Evolutionary conservation across 1,140 invertebrate genomes (phyloP), one percentile per base, ranked within the genome.

Genomic region (Mylabris phalerata): DNA sequence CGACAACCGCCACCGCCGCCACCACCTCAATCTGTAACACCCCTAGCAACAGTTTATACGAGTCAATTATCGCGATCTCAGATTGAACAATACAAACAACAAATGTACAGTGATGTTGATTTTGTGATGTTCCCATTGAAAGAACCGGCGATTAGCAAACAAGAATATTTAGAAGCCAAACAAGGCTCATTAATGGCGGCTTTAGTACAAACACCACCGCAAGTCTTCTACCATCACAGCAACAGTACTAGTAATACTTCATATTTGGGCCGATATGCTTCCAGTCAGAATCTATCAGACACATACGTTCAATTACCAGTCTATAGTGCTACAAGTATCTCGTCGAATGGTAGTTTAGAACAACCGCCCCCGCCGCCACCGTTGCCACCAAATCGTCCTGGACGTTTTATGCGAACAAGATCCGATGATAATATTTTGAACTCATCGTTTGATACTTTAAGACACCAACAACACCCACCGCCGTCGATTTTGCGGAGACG

Each of bases 81-180:
- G 60, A 85, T 91, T 50, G 87, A 90, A 63, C 85, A 89, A 59
- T 93, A 90, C 65, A 86, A 91, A 66, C 89, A 90, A 65, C 90
- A 93, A 67, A 79, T 93, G 11, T 91, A 90, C 63, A 92, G 90
- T 40, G 90, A 93, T 65, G 89, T 90, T 4, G 90, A 94, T 71
- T 94, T 91, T 67, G 90, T 93, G 0, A 89, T 93, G 70, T 94
- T 92, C 68, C 90, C 90, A 0, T 73, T 92, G 47, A 90, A 93
- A 74, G 90, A 94, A 74, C 90, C 90, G 19, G 85, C 88, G 0
- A 81, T 93, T 13, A 92, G 89, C 56, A 89, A 91, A 71, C 90
- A 93, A 72, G 91, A 94, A 70, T 93, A 93, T 73, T 80, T 92
- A 63, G 90, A 93, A 66, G 88, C 89, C 5, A 93, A 93, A 68